Conservation (phyloP, 2,113 vertebrate species). For the Oryzias javanicus region DNA sequence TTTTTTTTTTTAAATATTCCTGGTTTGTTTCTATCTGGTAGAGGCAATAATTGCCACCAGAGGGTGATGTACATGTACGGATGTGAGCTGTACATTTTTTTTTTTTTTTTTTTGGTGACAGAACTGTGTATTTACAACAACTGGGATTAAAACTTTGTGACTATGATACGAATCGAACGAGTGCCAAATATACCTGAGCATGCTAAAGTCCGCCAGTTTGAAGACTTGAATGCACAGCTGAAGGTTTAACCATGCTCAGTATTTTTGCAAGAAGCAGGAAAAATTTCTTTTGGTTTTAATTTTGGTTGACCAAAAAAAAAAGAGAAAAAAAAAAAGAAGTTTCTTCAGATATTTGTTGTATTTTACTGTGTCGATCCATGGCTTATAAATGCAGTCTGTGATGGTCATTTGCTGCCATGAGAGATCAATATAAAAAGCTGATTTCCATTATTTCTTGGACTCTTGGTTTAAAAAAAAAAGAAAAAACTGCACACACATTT, state of each 20-base stretch:
- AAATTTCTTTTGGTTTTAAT: constrained; percentile 60
- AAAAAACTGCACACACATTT: constrained; percentile 26
- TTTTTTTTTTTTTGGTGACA: constrained; percentile 43
- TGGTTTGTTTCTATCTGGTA: constrained; percentile 37
- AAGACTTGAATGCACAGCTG: constrained; percentile 57
- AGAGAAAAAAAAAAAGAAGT: constrained; percentile 45
- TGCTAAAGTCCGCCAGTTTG: constrained; percentile 34
- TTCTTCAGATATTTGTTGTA: constrained; percentile 74
- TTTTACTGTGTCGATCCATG: constrained; percentile 69
- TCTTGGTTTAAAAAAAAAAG: constrained; percentile 21
- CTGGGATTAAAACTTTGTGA: constrained; percentile 63
- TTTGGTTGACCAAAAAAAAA: constrained; percentile 60
- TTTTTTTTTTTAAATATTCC: constrained; percentile 2
- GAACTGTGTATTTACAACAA: constrained; percentile 53
- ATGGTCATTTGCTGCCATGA: constrained; percentile 65
- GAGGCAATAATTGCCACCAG: constrained; percentile 39
- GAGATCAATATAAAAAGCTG: constrained; percentile 54
- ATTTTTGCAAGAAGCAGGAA: constrained; percentile 51
- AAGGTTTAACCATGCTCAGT: constrained; percentile 62
- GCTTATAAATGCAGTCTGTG: constrained; percentile 68
- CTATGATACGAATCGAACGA: constrained; percentile 63
- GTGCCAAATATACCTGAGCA: constrained; percentile 74
- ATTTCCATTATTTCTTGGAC: constrained; percentile 59
- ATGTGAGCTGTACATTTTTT: constrained; percentile 50
- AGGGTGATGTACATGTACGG: constrained; percentile 44